These are phyloP conservation scores for Prionailurus bengalensis DNA, from an alignment of 2,113 vertebrate species.

Conservation along the genomic window DNA sequence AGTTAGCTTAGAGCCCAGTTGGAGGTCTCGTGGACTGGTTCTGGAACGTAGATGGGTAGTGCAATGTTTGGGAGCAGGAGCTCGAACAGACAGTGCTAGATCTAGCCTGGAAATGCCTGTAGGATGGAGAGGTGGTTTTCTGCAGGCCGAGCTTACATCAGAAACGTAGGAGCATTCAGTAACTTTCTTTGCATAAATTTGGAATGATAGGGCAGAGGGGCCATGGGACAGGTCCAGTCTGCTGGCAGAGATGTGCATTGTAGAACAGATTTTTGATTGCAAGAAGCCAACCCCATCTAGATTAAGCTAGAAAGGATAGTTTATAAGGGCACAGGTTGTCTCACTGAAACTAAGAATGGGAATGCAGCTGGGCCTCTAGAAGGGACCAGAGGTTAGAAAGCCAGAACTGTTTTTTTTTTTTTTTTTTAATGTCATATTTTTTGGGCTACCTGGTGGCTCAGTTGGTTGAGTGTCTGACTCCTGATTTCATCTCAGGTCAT, in stretches of 20 bases:
- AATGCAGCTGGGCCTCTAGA: neutral
- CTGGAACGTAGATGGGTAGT: neutral
- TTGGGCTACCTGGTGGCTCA: no score
- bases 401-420: neutral
- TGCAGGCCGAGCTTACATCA: neutral
- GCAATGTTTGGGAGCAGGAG: neutral
- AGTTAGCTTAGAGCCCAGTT: neutral
- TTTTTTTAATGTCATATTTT: neutral
- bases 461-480: no score
- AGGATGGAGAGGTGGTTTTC: neutral
- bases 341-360: conserved; percentile 17
- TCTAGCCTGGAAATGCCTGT: neutral
- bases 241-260: neutral
- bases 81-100: neutral
- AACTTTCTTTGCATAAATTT: conserved; percentile 49
- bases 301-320: neutral
- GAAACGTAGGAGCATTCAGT: neutral
- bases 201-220: neutral
- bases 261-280: neutral
- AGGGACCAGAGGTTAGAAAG: neutral
- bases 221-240: neutral
- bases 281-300: neutral
- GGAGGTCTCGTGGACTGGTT: neutral
- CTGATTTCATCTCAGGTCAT: no score
- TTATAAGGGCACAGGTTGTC: neutral